phyloP scores from a whole-genome alignment of 2,888 invertebrate species.

The Argyresthia albistria region DNA sequence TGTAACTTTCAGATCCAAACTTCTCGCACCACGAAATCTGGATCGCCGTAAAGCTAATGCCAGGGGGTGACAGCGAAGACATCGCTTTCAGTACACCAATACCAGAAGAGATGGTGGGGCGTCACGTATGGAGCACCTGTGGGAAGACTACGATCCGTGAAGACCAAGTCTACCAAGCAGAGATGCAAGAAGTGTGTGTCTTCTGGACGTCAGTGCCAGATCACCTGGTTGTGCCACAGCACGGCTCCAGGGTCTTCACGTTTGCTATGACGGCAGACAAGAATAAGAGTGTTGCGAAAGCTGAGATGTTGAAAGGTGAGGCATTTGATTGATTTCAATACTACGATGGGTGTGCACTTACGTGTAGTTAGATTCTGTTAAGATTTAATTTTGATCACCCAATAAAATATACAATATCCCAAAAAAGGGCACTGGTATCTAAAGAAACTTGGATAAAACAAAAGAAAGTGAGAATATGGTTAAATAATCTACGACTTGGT shows the following conservation, averaged over 20 bases:
- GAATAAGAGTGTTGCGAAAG: constrained; percentile 52
- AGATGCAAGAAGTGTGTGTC: constrained; percentile 47
- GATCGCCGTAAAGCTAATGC: constrained; percentile 53
- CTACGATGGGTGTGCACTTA: too few species aligned
- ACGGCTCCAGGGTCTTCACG: constrained; percentile 56
- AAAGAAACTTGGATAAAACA: too few species aligned
- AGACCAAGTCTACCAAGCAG: constrained; percentile 43
- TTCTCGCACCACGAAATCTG: constrained; percentile 56
- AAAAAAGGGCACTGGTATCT: too few species aligned
- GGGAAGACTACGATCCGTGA: constrained; percentile 45
- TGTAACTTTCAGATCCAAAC: constrained; percentile 43
- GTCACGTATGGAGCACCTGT: constrained; percentile 48
- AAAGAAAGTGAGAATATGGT: too few species aligned
- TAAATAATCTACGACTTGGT: too few species aligned
- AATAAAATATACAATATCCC: too few species aligned
- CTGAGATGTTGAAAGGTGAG: constrained; percentile 50
- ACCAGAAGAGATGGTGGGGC: constrained; percentile 45
- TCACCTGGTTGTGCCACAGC: constrained; percentile 56
- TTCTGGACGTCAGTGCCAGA: constrained; percentile 65
- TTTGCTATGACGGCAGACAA: constrained; percentile 69
- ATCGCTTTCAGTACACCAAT: constrained; percentile 44
- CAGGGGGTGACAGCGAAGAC: constrained; percentile 49
- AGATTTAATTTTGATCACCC: too few species aligned
- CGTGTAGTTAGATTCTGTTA: too few species aligned
- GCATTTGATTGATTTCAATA: neutral